Percentiles rank a stretch among this genome's conserved stretches.
These are phyloP conservation scores for Calyptommatus sinebrachiatus DNA, from an alignment of 2,113 vertebrate species.

Conservation along the genomic window DNA sequence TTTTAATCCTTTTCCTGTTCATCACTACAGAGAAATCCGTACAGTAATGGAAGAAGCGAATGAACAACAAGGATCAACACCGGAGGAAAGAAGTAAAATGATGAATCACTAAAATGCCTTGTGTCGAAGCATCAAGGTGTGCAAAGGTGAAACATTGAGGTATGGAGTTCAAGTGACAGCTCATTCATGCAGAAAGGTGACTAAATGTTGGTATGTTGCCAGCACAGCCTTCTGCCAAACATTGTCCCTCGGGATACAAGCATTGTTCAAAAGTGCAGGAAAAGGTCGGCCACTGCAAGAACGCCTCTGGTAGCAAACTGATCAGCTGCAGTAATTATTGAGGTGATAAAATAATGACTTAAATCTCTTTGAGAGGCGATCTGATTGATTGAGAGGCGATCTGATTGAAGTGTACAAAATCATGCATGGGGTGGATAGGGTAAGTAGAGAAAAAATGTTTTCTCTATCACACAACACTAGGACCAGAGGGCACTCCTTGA, in stretches of 20 bases:
- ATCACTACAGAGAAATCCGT: background rate
- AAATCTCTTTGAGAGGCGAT: too few species aligned
- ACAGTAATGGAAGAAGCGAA: too few species aligned
- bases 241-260: background rate
- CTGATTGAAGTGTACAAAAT: too few species aligned
- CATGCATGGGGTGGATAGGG: too few species aligned
- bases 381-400: too few species aligned
- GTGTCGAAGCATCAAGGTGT: background rate
- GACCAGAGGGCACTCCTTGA: too few species aligned
- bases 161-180: background rate
- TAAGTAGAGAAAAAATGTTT: too few species aligned
- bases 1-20: background rate
- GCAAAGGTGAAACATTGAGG: background rate
- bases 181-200: constrained; percentile 9
- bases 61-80: background rate
- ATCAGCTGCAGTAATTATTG: background rate
- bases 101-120: background rate
- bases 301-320: background rate
- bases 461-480: too few species aligned
- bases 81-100: background rate
- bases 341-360: background rate
- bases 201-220: background rate
- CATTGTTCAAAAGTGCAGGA: background rate
- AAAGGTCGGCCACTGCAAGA: background rate
- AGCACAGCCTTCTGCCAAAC: background rate